Conservation (phyloP, 2,888 invertebrate genomes). For the Agrilus biguttatus region DNA sequence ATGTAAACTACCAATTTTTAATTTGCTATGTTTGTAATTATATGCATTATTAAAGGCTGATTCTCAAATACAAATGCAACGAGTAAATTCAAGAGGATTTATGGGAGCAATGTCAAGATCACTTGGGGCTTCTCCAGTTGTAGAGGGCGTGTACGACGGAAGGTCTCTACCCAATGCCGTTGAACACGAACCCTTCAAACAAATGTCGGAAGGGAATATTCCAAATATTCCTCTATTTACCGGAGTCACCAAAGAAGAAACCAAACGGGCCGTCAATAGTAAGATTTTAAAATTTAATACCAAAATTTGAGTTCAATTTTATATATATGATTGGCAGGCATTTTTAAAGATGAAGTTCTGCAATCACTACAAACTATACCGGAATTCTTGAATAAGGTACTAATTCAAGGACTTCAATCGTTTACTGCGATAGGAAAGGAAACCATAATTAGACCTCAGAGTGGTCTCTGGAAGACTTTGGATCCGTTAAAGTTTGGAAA, state of each 20-base stretch:
- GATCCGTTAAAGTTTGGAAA: constrained; percentile 22
- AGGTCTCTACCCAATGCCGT: constrained; percentile 54
- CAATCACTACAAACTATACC: constrained; percentile 27
- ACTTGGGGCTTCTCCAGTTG: constrained; percentile 49
- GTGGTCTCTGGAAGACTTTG: constrained; percentile 11
- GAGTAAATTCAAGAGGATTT: constrained; percentile 43
- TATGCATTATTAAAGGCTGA: constrained; percentile 36
- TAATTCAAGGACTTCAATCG: constrained; percentile 29
- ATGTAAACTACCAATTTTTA: constrained; percentile 20
- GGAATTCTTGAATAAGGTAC: constrained; percentile 28
- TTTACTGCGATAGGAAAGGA: constrained; percentile 21
- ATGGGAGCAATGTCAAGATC: constrained; percentile 48
- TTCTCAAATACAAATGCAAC: constrained; percentile 39
- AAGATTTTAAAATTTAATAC: constrained; percentile 8
- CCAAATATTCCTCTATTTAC: constrained; percentile 52
- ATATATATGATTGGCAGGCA: constrained; percentile 11
- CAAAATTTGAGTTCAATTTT: not conserved
- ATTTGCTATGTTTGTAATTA: not conserved
- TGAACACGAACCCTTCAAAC: constrained; percentile 43
- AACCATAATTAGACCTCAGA: constrained; percentile 1
- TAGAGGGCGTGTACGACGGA: constrained; percentile 50
- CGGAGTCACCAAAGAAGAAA: constrained; percentile 61
- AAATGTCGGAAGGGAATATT: constrained; percentile 39
- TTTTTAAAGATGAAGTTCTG: constrained; percentile 26
- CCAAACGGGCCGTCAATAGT: constrained; percentile 46